Conservation (phyloP, 2,888 invertebrate species). For the Drosophila mimica region DNA sequence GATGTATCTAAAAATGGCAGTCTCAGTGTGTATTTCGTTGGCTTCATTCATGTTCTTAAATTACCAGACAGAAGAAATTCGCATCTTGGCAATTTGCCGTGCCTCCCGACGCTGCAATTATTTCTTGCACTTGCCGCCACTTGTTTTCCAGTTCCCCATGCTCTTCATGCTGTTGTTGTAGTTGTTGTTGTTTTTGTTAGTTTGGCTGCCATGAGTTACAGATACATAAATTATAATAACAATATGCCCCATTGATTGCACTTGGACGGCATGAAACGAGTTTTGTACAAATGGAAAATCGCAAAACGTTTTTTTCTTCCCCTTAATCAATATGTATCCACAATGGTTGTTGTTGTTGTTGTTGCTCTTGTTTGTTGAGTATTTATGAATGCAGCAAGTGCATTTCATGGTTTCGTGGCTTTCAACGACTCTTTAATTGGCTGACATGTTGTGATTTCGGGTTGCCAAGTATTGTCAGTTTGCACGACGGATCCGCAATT, state of each 20-base stretch:
- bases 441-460: constrained; percentile 77
- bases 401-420: constrained; percentile 27
- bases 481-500: constrained; percentile 29
- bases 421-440: constrained; percentile 74
- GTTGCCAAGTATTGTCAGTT: constrained; percentile 56
- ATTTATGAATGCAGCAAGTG: constrained; percentile 53
- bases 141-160: constrained; percentile 27
- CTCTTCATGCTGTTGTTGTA: constrained; percentile 2
- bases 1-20: constrained; percentile 44
- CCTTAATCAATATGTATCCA: constrained; percentile 58
- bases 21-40: constrained; percentile 25
- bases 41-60: constrained; percentile 68
- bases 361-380: constrained; percentile 22
- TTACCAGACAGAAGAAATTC: constrained; percentile 51
- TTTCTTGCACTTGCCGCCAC: constrained; percentile 34
- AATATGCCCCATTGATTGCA: constrained; percentile 74
- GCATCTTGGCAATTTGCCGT: constrained; percentile 43
- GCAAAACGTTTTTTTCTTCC: constrained; percentile 33
- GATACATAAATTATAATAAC: constrained; percentile 78
- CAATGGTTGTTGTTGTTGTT: constrained; percentile 18
- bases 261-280: constrained; percentile 61
- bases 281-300: constrained; percentile 64
- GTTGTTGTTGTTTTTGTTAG: constrained; percentile 12
- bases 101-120: constrained; percentile 53
- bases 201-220: constrained; percentile 78